Evolutionary conservation across 2,113 vertebrate genomes (phyloP), one percentile per base, ranked within the genome.

Genomic region (Planiliza haematocheilus): DNA sequence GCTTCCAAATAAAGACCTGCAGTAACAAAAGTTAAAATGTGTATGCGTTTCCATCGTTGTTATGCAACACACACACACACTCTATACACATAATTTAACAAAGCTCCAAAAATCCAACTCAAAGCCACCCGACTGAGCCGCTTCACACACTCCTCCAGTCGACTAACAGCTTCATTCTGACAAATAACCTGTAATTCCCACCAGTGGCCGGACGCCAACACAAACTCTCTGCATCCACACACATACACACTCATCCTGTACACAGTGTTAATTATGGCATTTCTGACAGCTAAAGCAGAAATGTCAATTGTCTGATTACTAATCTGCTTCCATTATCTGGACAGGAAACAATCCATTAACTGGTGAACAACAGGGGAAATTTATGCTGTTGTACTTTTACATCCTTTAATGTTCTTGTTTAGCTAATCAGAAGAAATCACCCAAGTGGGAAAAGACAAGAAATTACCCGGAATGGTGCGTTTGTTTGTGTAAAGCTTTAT

Each of bases 131-230:
- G 43, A 52, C 57, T 65, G 63, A n/a, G 51, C 13, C 11, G 41
- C 46, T 76, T 82, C 79, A 86, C 74, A 87, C 58, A 81, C 64
- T 68, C 73, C 51, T 65, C 52, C 74, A 77, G 42, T 58, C 74
- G 74, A 65, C 78, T 62, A 74, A 82, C 66, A 74, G 41, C 58
- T 74, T 86, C 81, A 74, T 85, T 79, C 73, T 81, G 79, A 89
- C 81, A 87, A 84, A 86, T 64, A 79, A 82, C 77, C 72, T 76
- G 71, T 84, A 77, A 88, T 91, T 85, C 76, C 30, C 41, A 10
- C 63, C 0, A 9, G 51, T 88, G 86, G 84, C 64, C 58, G 5
- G 16, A 51, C 13, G 62, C 82, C 88, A 87, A 70, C 53, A 56
- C 71, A 72, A 82, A 62, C 53, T 10, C 49, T 8, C 55, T 17